Evolutionary conservation across 2,797 vertebrate species (phyloP).

Genomic region (Tadarida brasiliensis): DNA sequence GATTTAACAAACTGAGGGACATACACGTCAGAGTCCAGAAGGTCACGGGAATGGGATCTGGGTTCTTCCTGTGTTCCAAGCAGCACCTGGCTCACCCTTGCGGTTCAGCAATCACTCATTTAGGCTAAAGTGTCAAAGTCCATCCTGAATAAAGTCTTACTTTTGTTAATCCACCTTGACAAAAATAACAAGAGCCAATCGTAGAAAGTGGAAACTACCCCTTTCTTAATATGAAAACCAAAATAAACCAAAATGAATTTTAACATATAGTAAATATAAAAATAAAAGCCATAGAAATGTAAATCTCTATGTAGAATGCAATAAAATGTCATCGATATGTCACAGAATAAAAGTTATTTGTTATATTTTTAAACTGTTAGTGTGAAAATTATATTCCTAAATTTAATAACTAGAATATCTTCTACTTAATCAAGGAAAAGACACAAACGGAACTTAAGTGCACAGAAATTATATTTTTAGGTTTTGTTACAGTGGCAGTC

Average conservation of each 20-base stretch:
- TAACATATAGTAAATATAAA: neutral
- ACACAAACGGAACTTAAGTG: constrained; percentile 24
- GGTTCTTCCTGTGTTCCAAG: neutral
- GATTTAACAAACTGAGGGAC: neutral
- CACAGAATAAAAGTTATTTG: neutral
- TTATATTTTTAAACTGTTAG: constrained; percentile 39
- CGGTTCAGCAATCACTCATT: neutral
- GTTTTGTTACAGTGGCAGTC: neutral
- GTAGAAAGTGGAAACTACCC: neutral
- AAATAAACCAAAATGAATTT: neutral
- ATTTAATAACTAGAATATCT: neutral
- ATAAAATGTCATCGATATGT: neutral
- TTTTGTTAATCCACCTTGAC: neutral
- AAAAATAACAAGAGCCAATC: neutral
- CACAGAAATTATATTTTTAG: constrained; percentile 55
- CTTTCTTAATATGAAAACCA: constrained; percentile 6
- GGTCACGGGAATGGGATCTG: neutral
- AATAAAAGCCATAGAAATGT: neutral
- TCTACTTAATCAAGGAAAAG: constrained; percentile 52
- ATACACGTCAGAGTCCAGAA: neutral
- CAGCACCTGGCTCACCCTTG: neutral
- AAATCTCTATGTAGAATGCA: neutral
- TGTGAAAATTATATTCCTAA: neutral
- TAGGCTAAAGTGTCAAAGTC: neutral
- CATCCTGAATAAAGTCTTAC: neutral